Conservation (phyloP, 2,888 invertebrate species). For the Melangyna quadrimaculata region DNA sequence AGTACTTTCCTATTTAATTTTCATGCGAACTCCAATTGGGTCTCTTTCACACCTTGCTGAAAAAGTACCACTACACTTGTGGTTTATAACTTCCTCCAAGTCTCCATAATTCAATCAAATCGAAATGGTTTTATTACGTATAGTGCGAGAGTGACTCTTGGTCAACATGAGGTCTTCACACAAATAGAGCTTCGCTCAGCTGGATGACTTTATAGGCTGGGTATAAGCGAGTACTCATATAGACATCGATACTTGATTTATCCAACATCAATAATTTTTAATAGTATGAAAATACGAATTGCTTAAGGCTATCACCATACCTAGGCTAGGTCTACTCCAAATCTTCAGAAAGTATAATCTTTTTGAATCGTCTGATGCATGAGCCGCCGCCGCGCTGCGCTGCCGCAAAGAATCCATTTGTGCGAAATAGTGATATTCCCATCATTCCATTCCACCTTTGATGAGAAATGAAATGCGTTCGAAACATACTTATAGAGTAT, state of each 20-base stretch:
- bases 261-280: conserved; percentile 1
- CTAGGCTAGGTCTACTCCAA: too few species aligned
- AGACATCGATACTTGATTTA: conserved; percentile 5
- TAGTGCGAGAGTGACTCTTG: too few species aligned
- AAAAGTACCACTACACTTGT: conserved; percentile 11
- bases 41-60: conserved; percentile 4
- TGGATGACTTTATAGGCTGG: neutral
- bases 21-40: conserved; percentile 1
- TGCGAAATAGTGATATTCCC: conserved; percentile 50
- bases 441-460: conserved; percentile 13
- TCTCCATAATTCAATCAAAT: conserved; percentile 58
- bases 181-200: neutral
- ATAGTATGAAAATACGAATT: neutral
- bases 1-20: neutral
- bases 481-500: neutral
- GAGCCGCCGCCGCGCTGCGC: neutral
- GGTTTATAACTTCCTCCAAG: conserved; percentile 50
- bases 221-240: neutral
- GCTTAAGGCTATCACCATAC: conserved; percentile 18
- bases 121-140: conserved; percentile 45
- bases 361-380: conserved; percentile 1
- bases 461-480: conserved; percentile 40
- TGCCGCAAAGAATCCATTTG: neutral
- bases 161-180: neutral
- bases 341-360: neutral